phyloP scores from a whole-genome alignment of 2,113 vertebrate species.

The Andinoacara biseriatus region DNA sequence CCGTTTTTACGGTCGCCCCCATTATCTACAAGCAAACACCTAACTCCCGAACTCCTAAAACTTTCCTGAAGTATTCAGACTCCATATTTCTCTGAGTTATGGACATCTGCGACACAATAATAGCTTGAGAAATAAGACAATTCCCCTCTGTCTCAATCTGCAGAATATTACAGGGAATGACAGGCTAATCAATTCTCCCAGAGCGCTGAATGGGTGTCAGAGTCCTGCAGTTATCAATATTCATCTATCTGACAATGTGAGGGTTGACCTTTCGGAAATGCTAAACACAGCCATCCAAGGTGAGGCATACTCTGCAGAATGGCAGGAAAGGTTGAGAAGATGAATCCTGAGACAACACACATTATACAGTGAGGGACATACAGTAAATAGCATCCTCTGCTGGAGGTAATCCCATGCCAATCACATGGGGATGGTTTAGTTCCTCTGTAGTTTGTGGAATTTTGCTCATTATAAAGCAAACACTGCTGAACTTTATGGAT shows the following conservation, averaged over 20 bases:
- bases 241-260: slow-evolving; percentile 80
- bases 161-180: slow-evolving; percentile 75
- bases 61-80: slow-evolving; percentile 58
- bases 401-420: slow-evolving; percentile 61
- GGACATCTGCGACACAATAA: slow-evolving; percentile 63
- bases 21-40: slow-evolving; percentile 40
- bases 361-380: slow-evolving; percentile 74
- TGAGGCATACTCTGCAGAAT: slow-evolving; percentile 66
- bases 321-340: slow-evolving; percentile 80
- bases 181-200: slow-evolving; percentile 78
- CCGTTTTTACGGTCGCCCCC: slow-evolving; percentile 24
- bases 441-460: slow-evolving; percentile 10
- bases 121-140: slow-evolving; percentile 72
- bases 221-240: slow-evolving; percentile 82
- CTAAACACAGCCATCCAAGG: slow-evolving; percentile 79
- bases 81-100: slow-evolving; percentile 63
- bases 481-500: slow-evolving; percentile 35
- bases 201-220: slow-evolving; percentile 73
- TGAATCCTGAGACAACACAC: slow-evolving; percentile 77
- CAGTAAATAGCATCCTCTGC: slow-evolving; percentile 67
- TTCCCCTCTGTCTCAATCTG: slow-evolving; percentile 79
- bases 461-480: slow-evolving; percentile 43
- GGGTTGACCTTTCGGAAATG: slow-evolving; percentile 81
- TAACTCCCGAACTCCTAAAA: slow-evolving; percentile 49
- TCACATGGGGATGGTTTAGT: slow-evolving; percentile 13